Evolutionary conservation across 2,113 vertebrate genomes (phyloP).

Genomic region (Tetrao urogallus): DNA sequence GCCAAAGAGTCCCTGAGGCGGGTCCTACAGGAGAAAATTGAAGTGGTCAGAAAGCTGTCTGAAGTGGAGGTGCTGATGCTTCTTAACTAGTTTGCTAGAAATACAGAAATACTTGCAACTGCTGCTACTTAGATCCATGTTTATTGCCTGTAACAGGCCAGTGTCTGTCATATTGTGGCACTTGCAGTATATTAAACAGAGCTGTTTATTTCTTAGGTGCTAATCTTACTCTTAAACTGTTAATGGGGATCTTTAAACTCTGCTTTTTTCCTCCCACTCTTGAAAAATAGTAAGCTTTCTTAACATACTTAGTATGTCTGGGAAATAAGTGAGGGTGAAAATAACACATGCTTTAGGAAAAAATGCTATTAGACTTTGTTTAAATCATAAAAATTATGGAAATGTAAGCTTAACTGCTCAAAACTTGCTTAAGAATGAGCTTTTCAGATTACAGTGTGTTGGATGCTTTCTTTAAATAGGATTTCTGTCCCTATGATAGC

Average conservation of each 20-base stretch:
- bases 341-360: background rate
- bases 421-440: background rate
- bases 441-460: background rate
- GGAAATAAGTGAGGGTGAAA: background rate
- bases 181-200: background rate
- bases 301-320: background rate
- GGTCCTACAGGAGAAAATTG: conserved; percentile 99
- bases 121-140: background rate
- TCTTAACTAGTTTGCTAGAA: background rate
- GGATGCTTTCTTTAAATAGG: background rate
- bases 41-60: conserved; percentile 96
- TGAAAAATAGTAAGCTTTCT: background rate
- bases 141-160: background rate
- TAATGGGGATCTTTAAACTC: background rate
- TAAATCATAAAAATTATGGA: background rate
- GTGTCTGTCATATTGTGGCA: background rate
- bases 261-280: background rate
- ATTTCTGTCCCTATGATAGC: background rate
- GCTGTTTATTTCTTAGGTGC: background rate
- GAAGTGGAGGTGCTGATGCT: conserved; percentile 92
- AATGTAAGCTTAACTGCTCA: background rate
- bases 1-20: conserved; percentile 98
- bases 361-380: background rate
- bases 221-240: background rate
- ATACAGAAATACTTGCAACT: background rate